phyloP scores from a whole-genome alignment of 2,888 invertebrate genomes.

The Acronicta aceris region DNA sequence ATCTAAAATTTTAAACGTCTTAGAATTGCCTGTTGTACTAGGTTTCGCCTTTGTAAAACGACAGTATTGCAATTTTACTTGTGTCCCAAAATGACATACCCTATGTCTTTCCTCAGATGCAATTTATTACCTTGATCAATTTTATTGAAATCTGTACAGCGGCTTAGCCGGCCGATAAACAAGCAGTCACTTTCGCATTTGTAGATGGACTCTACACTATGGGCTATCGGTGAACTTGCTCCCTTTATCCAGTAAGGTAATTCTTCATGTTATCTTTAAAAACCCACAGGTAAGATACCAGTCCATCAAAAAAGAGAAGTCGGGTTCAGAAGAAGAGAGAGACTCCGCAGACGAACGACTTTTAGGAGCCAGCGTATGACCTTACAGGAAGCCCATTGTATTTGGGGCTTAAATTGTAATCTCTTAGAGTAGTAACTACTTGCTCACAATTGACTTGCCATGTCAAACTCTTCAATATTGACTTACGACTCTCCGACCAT shows the following conservation, averaged over 20 bases:
- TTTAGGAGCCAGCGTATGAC: constrained; percentile 89
- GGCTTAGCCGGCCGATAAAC: too few relatives aligned
- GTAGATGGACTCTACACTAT: too few relatives aligned
- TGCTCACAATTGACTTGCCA: constrained; percentile 34
- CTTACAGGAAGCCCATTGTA: constrained; percentile 75
- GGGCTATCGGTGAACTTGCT: too few relatives aligned
- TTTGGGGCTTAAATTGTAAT: constrained; percentile 75
- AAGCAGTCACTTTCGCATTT: too few relatives aligned
- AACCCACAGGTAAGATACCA: constrained; percentile 88
- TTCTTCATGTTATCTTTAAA: not conserved
- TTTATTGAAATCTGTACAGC: too few relatives aligned
- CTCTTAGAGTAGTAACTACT: constrained; percentile 52
- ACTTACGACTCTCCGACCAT: constrained; percentile 21
- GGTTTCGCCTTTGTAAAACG: too few relatives aligned
- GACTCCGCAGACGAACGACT: constrained; percentile 91
- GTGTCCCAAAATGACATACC: too few relatives aligned
- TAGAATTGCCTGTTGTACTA: too few relatives aligned
- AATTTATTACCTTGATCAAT: too few relatives aligned
- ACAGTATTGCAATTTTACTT: too few relatives aligned
- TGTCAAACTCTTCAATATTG: constrained; percentile 6
- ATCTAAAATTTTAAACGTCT: not conserved
- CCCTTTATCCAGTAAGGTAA: not conserved
- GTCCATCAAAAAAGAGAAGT: constrained; percentile 89
- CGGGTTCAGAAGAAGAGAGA: constrained; percentile 91
- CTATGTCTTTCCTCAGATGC: too few relatives aligned